Conservation (phyloP, 1,140 invertebrate genomes). For the Conopomorpha cramerella region DNA sequence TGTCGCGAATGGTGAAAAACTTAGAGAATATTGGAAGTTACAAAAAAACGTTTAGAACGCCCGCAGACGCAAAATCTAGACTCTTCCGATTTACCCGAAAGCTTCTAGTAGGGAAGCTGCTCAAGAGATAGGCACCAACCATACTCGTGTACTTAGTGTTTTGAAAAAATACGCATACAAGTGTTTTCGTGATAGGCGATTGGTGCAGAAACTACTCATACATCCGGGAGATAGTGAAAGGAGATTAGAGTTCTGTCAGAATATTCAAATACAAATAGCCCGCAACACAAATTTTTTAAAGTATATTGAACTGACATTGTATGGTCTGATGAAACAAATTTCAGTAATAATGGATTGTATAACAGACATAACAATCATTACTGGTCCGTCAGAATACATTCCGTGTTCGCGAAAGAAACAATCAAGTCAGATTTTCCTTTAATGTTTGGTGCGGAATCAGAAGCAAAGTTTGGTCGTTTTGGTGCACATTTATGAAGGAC, state of each 20-base stretch:
- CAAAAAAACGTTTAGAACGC: no score
- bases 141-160: neutral
- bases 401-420: neutral
- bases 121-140: neutral
- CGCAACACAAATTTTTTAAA: neutral
- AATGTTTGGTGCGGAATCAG: slow-evolving; percentile 3
- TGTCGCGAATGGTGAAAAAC: no score
- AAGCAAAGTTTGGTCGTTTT: neutral
- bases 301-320: no score
- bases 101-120: no score
- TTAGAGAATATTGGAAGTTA: no score
- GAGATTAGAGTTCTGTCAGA: neutral
- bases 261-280: neutral
- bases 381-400: neutral
- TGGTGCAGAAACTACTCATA: slow-evolving; percentile 1
- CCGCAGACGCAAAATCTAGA: no score
- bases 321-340: slow-evolving; percentile 1
- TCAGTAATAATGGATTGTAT: slow-evolving; percentile 1
- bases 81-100: no score
- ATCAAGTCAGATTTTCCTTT: neutral
- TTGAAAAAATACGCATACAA: slow-evolving; percentile 1
- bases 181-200: slow-evolving; percentile 1
- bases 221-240: neutral
- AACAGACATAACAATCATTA: slow-evolving; percentile 1
- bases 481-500: slow-evolving; percentile 1